These are phyloP conservation scores for Procambarus virginalis DNA, from an alignment of 1,140 invertebrate genomes.

Conservation along the genomic window DNA sequence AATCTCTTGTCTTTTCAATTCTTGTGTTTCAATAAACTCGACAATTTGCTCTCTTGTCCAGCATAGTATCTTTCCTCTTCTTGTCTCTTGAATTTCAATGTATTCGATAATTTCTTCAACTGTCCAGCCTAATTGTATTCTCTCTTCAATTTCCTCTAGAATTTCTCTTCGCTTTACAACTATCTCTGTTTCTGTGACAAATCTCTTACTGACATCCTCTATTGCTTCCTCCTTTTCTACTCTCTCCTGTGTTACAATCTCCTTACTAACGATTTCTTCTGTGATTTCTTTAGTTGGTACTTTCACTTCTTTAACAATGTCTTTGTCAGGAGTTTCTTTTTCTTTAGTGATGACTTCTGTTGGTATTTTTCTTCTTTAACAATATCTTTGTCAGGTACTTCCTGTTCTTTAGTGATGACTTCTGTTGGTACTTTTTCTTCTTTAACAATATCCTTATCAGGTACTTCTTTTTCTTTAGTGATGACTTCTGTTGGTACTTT, in stretches of 20 bases:
- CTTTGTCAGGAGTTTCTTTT: slow-evolving; percentile 34
- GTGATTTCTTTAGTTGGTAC: background rate
- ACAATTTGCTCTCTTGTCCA: background rate
- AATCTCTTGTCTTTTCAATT: background rate
- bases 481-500: background rate
- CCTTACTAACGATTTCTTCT: background rate
- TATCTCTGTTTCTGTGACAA: background rate
- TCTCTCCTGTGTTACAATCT: background rate
- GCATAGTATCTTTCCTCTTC: no score
- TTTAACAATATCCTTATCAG: background rate
- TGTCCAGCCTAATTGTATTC: background rate
- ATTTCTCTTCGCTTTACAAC: background rate
- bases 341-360: slow-evolving; percentile 7
- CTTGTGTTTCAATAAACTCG: background rate
- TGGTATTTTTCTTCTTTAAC: background rate
- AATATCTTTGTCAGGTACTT: background rate
- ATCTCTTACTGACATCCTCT: background rate
- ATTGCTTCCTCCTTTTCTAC: background rate
- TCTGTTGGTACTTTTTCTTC: background rate
- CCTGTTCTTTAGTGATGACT: slow-evolving; percentile 6
- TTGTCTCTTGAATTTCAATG: background rate
- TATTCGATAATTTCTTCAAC: background rate
- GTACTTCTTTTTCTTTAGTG: slow-evolving; percentile 5
- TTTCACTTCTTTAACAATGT: slow-evolving; percentile 10
- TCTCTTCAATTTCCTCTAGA: background rate